Evolutionary conservation across 2,113 vertebrate genomes (phyloP), one percentile per base, ranked within the genome.

Genomic region (Riparia riparia): DNA sequence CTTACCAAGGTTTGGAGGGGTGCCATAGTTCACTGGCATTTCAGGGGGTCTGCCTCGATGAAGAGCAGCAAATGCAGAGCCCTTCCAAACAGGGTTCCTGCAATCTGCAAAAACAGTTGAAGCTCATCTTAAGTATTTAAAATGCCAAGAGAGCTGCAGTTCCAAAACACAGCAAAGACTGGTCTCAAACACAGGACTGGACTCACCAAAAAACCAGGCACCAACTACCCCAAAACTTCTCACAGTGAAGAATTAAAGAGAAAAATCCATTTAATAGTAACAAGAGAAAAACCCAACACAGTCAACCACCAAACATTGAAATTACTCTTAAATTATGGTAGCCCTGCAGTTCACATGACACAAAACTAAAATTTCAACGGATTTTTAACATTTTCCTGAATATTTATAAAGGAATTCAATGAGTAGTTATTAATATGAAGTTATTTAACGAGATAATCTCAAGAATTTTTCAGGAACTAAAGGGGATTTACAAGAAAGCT

Each of bases 11-110:
- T 97, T 99, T 51, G 98, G 98, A 71, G 98, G 98, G 79, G 97
- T 97, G 89, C 96, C 98, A 94, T 97, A 98, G 93, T 98, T 99
- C 56, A 98, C 98, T 78, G 99, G 99, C 96, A 99, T 98, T 99
- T 99, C 99, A 56, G 99, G 99, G 93, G 99, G 99, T 98, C 99
- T 98, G 96, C 99, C 99, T 98, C 99, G 98, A 45, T 99, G 99
- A 94, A 99, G 99, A 95, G 99, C 98, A 97, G 99, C 99, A 98
- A 99, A 99, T 80, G 98, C 98, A 95, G 99, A 99, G 96, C 98
- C 98, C 97, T 98, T 99, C 98, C 98, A 99, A 85, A 98, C 97
- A 82, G 98, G 97, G 91, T 87, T 98, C 95, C 98, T 98, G 96
- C 98, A 99, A 96, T 99, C 99, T 99, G 95, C 96, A 95, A 97